Evolutionary conservation across 2,888 invertebrate genomes (phyloP), one percentile per base, ranked within the genome.

Genomic region (Dicycla oo): DNA sequence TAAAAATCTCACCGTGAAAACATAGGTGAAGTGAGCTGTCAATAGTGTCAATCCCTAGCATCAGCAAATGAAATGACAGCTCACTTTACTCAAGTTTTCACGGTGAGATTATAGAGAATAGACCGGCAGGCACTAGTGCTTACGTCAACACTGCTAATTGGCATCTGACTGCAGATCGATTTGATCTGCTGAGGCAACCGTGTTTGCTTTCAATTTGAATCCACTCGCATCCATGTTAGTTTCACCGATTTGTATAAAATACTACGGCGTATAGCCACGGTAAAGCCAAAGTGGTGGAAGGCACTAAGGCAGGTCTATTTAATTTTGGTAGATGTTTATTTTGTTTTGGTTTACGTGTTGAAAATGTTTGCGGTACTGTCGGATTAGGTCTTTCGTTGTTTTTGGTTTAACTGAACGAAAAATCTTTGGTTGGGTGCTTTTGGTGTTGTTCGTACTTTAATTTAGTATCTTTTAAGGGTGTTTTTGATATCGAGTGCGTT

Each of bases 111-210:
- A n/a, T n/a, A n/a, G n/a, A n/a, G n/a, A n/a, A n/a, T n/a, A n/a
- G n/a, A n/a, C n/a, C n/a, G n/a, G n/a, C 75, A 78, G 73, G 69
- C 68, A 51, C 61, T 73, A 67, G 61, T 79, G 67, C 74, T 70
- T 60, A 68, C 85, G 88, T 90, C 88, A 91, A 90, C 88, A 88
- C 45, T 70, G 84, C 86, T 91, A 91, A 91, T 91, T 91, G 90
- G 88, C 86, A 84, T 81, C 88, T 85, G 83, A 78, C 75, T 76
- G 60, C 69, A 73, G 86, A 84, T 85, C 84, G 80, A 84, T 88
- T 86, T 88, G 88, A 83, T 86, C 68, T 76, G 70, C 86, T 85
- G 84, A 82, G 76, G 85, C 75, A 61, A 73, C 67, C 72, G 72
- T 83, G 84, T 89, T 89, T 87, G 87, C 86, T 88, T 87, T 86